Percentiles rank a stretch among this genome's conserved stretches.
Conservation (phyloP, 1,140 invertebrate species). For the Physella acuta region DNA sequence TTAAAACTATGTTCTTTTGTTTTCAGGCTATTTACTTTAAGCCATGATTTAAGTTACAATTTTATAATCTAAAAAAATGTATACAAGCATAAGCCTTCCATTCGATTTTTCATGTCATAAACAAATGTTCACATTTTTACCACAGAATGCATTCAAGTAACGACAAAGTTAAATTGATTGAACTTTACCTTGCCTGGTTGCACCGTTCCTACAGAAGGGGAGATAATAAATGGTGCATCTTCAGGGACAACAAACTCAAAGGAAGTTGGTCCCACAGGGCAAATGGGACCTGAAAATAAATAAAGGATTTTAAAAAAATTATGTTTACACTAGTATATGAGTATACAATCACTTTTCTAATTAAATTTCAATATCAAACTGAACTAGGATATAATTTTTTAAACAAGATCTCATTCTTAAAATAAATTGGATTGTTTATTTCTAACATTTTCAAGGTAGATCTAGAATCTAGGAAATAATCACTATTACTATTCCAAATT, state of each 20-base stretch:
- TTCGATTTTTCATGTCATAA: neutral
- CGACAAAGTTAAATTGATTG: too few relatives aligned
- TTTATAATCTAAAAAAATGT: neutral
- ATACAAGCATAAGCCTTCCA: neutral
- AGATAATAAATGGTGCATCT: constrained; percentile 52
- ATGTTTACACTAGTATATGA: too few relatives aligned
- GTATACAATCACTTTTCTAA: too few relatives aligned
- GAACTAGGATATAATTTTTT: too few relatives aligned
- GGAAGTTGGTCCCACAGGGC: constrained; percentile 58
- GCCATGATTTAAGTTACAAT: neutral
- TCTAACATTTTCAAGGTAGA: too few relatives aligned
- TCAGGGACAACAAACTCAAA: constrained; percentile 59
- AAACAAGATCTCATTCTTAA: too few relatives aligned
- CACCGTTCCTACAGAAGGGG: constrained; percentile 59
- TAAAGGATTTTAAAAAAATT: neutral
- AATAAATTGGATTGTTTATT: too few relatives aligned
- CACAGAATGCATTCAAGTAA: too few relatives aligned
- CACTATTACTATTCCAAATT: too few relatives aligned
- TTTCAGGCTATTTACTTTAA: neutral
- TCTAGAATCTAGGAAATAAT: too few relatives aligned
- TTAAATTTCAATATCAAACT: too few relatives aligned
- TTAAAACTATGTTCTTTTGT: neutral
- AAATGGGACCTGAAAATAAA: constrained; percentile 51
- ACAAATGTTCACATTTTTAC: neutral
- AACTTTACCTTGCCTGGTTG: constrained; percentile 54